Conservation (phyloP, 2,113 vertebrate species). For the Tricholaema leucomelas region DNA sequence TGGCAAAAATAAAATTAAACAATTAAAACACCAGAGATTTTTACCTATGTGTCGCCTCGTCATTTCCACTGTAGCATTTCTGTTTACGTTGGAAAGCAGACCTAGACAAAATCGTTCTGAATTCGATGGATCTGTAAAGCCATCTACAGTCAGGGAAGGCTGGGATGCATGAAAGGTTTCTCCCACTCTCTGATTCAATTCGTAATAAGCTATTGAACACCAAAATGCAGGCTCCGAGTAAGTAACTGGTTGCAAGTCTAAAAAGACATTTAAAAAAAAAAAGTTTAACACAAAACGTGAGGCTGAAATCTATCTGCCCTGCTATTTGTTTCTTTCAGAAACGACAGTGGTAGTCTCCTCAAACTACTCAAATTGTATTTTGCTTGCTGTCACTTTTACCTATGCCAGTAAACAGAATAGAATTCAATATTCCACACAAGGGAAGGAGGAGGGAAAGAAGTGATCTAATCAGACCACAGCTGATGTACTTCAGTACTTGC, state of each 20-base stretch:
- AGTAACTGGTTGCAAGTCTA: constrained; percentile 96
- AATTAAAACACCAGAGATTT: background rate
- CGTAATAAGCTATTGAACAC: constrained; percentile 99
- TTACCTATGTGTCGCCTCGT: constrained; percentile 98
- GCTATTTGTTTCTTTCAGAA: background rate
- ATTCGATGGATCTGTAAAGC: constrained; percentile 98
- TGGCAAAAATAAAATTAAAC: background rate
- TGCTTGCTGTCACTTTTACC: background rate
- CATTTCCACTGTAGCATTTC: constrained; percentile 98
- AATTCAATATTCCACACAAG: constrained; percentile 3
- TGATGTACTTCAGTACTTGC: background rate
- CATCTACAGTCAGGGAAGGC: constrained; percentile 94
- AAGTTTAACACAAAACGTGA: background rate
- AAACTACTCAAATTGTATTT: background rate
- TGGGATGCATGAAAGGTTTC: constrained; percentile 98
- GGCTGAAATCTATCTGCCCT: background rate
- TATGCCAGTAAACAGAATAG: background rate
- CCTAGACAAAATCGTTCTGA: constrained; percentile 97
- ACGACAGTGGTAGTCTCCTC: background rate
- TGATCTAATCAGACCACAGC: constrained; percentile 11
- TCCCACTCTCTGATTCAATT: constrained; percentile 96
- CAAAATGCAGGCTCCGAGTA: constrained; percentile 98
- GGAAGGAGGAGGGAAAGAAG: background rate
- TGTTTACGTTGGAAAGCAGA: constrained; percentile 95
- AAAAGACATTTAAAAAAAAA: background rate